These are phyloP conservation scores for Dicyrtomina minuta DNA, from an alignment of 2,888 invertebrate species.

Conservation along the genomic window DNA sequence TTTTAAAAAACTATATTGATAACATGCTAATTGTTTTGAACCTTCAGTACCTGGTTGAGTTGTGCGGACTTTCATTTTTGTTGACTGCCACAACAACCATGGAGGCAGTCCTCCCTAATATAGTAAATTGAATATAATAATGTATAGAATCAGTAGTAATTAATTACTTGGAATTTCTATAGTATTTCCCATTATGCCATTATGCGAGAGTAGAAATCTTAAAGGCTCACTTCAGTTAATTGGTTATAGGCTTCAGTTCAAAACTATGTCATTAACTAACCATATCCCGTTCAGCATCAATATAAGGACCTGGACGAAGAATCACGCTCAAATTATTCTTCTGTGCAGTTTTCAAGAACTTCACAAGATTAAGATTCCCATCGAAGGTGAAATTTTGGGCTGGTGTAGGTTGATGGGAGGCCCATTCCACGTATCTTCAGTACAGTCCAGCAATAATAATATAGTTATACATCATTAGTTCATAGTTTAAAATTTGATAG, in stretches of 20 bases:
- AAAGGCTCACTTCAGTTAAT: too few relatives aligned
- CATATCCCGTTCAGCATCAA: slow-evolving; percentile 86
- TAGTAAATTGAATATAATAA: too few relatives aligned
- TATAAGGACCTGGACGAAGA: slow-evolving; percentile 84
- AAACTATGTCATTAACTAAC: too few relatives aligned
- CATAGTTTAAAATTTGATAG: background rate
- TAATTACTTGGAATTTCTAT: too few relatives aligned
- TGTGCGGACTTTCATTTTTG: slow-evolving; percentile 67
- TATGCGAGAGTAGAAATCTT: too few relatives aligned
- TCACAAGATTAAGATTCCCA: slow-evolving; percentile 64
- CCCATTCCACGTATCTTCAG: slow-evolving; percentile 87
- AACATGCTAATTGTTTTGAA: too few relatives aligned
- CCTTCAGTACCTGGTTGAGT: slow-evolving; percentile 68
- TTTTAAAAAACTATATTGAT: too few relatives aligned
- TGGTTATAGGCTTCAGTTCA: too few relatives aligned
- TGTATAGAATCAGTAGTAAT: too few relatives aligned
- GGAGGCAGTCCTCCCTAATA: slow-evolving; percentile 75
- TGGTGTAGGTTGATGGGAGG: slow-evolving; percentile 74
- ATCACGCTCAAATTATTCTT: slow-evolving; percentile 77
- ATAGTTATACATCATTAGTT: background rate
- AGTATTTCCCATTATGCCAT: too few relatives aligned
- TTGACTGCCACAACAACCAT: slow-evolving; percentile 69
- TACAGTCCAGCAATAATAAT: too few relatives aligned
- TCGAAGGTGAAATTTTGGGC: slow-evolving; percentile 69
- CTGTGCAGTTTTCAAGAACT: slow-evolving; percentile 71